phyloP scores from a whole-genome alignment of 2,797 vertebrate species.

The Chrosomus eos region DNA sequence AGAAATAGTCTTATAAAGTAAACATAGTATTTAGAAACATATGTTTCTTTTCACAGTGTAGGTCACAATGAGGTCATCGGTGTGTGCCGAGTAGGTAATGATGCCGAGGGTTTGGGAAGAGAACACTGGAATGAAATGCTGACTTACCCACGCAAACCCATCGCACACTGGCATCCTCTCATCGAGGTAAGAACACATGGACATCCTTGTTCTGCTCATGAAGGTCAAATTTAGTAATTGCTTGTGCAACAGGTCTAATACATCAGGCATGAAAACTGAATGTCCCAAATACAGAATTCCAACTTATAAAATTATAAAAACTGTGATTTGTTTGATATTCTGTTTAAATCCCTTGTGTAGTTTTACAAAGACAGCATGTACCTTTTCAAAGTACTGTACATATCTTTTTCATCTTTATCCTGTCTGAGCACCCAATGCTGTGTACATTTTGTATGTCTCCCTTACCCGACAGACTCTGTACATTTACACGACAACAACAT shows the following conservation, averaged over 20 bases:
- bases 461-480: too few relatives aligned
- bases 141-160: slow-evolving; percentile 95
- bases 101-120: slow-evolving; percentile 90
- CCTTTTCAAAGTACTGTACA: not conserved
- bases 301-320: not conserved
- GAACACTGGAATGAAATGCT: slow-evolving; percentile 99
- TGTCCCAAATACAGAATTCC: not conserved
- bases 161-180: slow-evolving; percentile 97
- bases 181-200: slow-evolving; percentile 85
- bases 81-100: slow-evolving; percentile 95
- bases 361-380: not conserved
- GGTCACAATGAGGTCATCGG: slow-evolving; percentile 99
- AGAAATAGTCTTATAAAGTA: slow-evolving; percentile 9
- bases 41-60: slow-evolving; percentile 87
- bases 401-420: not conserved
- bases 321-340: not conserved
- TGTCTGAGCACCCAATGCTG: too few relatives aligned
- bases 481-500: too few relatives aligned
- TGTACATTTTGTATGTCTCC: too few relatives aligned
- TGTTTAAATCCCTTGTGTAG: not conserved
- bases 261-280: not conserved
- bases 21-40: slow-evolving; percentile 66
- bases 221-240: not conserved
- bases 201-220: not conserved
- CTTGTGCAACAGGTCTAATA: not conserved